Conservation (phyloP, 2,888 invertebrate species). For the Galeruca laticollis region DNA sequence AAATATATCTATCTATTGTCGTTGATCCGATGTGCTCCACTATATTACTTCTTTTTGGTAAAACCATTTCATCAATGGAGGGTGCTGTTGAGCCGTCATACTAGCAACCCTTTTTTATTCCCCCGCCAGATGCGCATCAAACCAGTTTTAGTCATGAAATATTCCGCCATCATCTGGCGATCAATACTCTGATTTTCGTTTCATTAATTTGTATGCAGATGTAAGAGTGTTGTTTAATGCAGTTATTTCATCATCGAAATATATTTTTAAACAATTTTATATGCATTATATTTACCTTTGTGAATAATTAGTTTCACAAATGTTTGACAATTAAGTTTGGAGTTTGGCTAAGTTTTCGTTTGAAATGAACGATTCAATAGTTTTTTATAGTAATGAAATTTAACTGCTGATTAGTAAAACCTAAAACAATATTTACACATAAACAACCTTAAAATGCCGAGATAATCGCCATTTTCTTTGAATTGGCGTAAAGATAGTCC, state of each 20-base stretch:
- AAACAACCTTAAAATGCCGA: too few species aligned
- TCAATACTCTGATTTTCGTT: constrained; percentile 40
- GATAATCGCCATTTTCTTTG: too few species aligned
- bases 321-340: too few species aligned
- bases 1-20: background rate
- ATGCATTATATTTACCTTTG: too few species aligned
- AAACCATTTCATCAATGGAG: constrained; percentile 10
- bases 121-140: constrained; percentile 40
- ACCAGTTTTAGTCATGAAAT: constrained; percentile 30
- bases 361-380: too few species aligned
- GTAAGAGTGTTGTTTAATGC: background rate
- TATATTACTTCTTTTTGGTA: background rate
- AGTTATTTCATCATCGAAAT: background rate
- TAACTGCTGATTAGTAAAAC: too few species aligned
- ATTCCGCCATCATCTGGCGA: constrained; percentile 36
- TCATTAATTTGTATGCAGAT: constrained; percentile 33
- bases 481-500: too few species aligned
- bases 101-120: constrained; percentile 32
- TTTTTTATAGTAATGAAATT: too few species aligned
- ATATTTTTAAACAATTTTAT: too few species aligned
- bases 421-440: too few species aligned
- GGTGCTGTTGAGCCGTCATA: constrained; percentile 15
- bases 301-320: too few species aligned
- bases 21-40: background rate
- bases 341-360: too few species aligned